A percentile compares a stretch with the other conserved stretches of the same genome.
Evolutionary conservation across 2,888 invertebrate species (phyloP).

Genomic region (Ectropis crepuscularia): DNA sequence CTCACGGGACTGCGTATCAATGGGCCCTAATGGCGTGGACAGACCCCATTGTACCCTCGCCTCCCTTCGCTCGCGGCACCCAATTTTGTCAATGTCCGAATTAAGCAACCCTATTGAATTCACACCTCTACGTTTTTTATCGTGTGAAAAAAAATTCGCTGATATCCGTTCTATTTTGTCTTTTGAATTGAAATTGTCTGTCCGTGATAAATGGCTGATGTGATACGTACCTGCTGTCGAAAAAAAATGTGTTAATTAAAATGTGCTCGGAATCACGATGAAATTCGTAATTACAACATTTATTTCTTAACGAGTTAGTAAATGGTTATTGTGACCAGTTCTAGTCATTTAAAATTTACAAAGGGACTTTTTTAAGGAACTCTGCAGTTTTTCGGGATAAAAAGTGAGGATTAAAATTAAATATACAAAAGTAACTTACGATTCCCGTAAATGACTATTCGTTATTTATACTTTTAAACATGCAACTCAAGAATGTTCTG

Average conservation of each 20-base stretch:
- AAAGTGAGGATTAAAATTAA: too few relatives aligned
- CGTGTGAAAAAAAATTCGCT: slow-evolving; percentile 26
- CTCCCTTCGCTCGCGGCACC: slow-evolving; percentile 48
- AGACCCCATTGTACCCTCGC: slow-evolving; percentile 54
- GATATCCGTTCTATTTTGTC: slow-evolving; percentile 20
- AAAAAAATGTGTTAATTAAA: not conserved
- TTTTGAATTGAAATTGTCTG: slow-evolving; percentile 12
- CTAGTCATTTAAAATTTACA: too few relatives aligned
- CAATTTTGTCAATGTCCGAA: slow-evolving; percentile 58
- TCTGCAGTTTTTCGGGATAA: too few relatives aligned
- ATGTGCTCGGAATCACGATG: not conserved
- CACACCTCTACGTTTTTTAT: slow-evolving; percentile 51
- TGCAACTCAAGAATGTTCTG: too few relatives aligned
- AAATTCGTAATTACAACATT: too few relatives aligned
- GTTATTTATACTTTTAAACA: too few relatives aligned
- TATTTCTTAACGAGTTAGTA: too few relatives aligned
- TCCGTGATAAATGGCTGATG: not conserved
- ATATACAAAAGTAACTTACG: too few relatives aligned
- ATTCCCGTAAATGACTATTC: too few relatives aligned
- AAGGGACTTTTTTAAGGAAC: too few relatives aligned
- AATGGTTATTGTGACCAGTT: too few relatives aligned
- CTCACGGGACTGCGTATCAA: slow-evolving; percentile 67
- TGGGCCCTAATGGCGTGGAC: slow-evolving; percentile 72
- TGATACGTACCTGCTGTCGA: not conserved
- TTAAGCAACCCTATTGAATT: slow-evolving; percentile 58